These are phyloP conservation scores for Lepidurus arcticus DNA, from an alignment of 1,140 invertebrate genomes.

Conservation along the genomic window DNA sequence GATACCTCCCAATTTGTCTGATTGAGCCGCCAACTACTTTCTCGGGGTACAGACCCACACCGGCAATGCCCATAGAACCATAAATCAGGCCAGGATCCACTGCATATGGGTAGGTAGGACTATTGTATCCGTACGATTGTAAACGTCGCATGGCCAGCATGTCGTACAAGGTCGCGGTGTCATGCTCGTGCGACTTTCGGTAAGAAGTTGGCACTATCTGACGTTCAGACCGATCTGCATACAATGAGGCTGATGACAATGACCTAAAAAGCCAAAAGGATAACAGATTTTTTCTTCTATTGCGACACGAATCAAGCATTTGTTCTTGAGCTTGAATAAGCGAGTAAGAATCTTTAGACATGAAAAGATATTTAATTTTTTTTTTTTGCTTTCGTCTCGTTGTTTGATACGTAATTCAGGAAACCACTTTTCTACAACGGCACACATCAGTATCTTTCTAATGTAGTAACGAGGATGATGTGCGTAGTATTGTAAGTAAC, in stretches of 20 bases:
- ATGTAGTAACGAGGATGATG: too few species aligned
- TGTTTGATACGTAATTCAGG: too few species aligned
- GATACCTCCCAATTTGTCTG: not conserved
- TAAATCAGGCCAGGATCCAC: conserved; percentile 29
- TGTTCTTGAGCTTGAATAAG: not conserved
- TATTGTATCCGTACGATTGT: conserved; percentile 33
- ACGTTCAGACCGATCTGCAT: conserved; percentile 15
- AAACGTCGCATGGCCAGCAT: conserved; percentile 22
- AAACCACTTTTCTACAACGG: too few species aligned
- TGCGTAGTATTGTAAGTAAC: too few species aligned
- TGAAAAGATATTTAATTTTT: too few species aligned
- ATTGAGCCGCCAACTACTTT: conserved; percentile 2
- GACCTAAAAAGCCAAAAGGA: conserved; percentile 34
- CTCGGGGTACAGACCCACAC: conserved; percentile 27
- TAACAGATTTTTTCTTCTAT: not conserved
- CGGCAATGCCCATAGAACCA: conserved; percentile 31
- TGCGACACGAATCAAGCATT: not conserved
- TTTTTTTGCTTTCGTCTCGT: too few species aligned
- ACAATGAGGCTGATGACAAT: conserved; percentile 36
- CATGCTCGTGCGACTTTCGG: not conserved
- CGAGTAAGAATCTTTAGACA: too few species aligned
- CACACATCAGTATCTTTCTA: too few species aligned
- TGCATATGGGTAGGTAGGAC: conserved; percentile 2
- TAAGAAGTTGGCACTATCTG: conserved; percentile 3
- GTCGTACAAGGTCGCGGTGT: conserved; percentile 25